Evolutionary conservation across 2,797 vertebrate genomes (phyloP).

Genomic region (Smutsia gigantea): DNA sequence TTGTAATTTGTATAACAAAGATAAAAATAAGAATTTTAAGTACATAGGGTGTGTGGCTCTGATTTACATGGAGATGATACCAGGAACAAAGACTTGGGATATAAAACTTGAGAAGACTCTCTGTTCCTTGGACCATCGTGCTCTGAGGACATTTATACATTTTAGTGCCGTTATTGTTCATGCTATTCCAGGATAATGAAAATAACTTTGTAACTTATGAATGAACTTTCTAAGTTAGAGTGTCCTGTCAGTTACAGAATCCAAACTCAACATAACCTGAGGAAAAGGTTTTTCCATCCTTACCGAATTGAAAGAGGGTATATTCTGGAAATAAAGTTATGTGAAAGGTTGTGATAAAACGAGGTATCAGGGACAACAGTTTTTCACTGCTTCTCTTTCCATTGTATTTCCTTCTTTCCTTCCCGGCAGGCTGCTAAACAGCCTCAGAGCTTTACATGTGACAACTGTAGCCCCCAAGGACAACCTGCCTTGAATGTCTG

Average conservation of each 20-base stretch:
- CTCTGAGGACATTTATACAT: neutral
- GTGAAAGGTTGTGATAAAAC: neutral
- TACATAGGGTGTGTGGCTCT: neutral
- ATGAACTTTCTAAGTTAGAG: neutral
- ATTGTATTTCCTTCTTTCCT: neutral
- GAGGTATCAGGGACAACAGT: neutral
- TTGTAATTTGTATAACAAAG: neutral
- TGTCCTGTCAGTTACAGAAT: neutral
- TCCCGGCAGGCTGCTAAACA: neutral
- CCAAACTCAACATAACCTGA: neutral
- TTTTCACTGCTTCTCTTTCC: neutral
- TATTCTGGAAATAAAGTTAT: neutral
- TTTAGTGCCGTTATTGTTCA: neutral
- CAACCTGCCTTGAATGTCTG: neutral
- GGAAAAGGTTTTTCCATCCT: neutral
- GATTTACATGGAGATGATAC: neutral
- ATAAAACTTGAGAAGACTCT: neutral
- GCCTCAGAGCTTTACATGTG: neutral
- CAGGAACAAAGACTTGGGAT: neutral
- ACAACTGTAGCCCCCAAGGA: neutral
- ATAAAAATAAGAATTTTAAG: slow-evolving; percentile 1
- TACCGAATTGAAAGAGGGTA: neutral
- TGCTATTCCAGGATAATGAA: slow-evolving; percentile 25
- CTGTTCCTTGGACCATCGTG: neutral
- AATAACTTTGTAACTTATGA: neutral